Conservation (phyloP, 1,140 invertebrate species). For the Lepidurus packardi region DNA sequence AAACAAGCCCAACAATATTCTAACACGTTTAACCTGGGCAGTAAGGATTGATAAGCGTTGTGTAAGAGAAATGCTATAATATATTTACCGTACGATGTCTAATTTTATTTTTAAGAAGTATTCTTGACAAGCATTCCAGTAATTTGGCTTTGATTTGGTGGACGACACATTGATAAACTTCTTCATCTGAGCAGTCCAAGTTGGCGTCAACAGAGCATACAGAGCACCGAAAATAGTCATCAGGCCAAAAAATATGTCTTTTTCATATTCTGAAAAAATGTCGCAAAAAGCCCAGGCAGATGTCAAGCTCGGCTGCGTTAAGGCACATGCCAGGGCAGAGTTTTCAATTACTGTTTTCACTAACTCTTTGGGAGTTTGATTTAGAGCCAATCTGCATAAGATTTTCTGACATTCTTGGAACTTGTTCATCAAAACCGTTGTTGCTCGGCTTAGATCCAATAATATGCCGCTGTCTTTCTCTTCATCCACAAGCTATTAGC, state of each 20-base stretch:
- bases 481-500: not conserved
- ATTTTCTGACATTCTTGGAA: not conserved
- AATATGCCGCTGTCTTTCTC: not conserved
- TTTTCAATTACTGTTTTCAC: not conserved
- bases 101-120: not conserved
- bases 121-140: not conserved
- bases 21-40: not conserved
- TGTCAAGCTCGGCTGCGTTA: not conserved
- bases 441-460: not conserved
- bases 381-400: not conserved
- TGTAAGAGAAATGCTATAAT: not conserved
- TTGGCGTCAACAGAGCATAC: not conserved
- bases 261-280: not conserved
- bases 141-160: not conserved
- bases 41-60: not conserved
- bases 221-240: not conserved
- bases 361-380: not conserved
- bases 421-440: not conserved
- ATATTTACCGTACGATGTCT: not conserved
- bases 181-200: not conserved
- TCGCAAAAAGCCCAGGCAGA: not conserved
- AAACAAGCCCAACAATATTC: conserved; percentile 14
- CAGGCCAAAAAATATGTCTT: not conserved
- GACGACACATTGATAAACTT: not conserved
- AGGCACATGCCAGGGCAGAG: not conserved